Evolutionary conservation across 2,113 vertebrate species (phyloP).

Genomic region (Spermophilus dauricus): DNA sequence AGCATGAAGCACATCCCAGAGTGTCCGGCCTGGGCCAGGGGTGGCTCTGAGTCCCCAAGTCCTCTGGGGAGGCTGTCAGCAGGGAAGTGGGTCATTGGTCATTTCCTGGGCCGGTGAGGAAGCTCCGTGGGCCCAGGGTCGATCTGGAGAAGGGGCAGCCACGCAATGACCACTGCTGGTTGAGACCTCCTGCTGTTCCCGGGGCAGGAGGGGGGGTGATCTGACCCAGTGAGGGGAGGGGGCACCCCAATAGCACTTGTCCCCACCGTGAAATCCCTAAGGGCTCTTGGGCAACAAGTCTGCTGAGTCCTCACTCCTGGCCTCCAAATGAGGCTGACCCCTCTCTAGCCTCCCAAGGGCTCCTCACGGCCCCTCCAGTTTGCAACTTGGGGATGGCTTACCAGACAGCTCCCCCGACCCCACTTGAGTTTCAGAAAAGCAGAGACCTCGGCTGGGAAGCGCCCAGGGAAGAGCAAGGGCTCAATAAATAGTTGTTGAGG

Average conservation of each 20-base stretch:
- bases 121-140: neutral
- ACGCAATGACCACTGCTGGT: too few relatives aligned
- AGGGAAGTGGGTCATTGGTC: neutral
- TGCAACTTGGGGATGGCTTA: neutral
- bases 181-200: too few relatives aligned
- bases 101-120: neutral
- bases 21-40: neutral
- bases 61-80: neutral
- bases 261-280: neutral
- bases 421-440: neutral
- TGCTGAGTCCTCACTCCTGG: neutral
- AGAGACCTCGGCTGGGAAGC: neutral
- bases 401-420: too few relatives aligned
- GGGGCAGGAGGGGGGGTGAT: rapidly evolving
- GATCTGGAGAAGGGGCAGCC: neutral
- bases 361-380: neutral
- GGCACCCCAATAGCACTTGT: neutral
- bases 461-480: neutral
- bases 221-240: too few relatives aligned
- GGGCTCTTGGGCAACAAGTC: neutral
- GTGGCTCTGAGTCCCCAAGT: neutral
- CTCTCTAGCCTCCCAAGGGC: rapidly evolving
- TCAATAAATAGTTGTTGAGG: neutral
- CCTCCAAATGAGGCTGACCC: neutral
- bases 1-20: too few relatives aligned